Conservation (phyloP, 2,113 vertebrate species). For the Sialia sialis region DNA sequence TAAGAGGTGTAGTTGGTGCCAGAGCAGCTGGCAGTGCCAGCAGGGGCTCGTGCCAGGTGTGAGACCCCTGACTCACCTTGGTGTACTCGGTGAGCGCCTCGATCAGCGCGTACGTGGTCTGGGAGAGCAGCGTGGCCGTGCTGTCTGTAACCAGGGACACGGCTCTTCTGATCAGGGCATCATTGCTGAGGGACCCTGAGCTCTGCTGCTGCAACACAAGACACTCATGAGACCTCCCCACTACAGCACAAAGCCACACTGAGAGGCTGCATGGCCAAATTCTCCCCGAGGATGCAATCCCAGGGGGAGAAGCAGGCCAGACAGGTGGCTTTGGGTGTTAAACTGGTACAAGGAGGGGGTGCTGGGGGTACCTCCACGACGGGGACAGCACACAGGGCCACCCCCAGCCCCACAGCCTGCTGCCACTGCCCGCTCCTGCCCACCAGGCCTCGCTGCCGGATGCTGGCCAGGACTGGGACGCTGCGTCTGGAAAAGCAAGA, state of each 20-base stretch:
- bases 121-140: conserved; percentile 77
- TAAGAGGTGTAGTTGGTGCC: background rate
- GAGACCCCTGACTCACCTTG: conserved; percentile 49
- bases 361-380: conserved; percentile 67
- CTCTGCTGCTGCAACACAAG: conserved; percentile 71
- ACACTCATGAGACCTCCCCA: no score
- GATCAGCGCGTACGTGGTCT: conserved; percentile 75
- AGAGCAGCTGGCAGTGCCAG: background rate
- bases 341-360: background rate
- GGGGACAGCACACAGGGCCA: conserved; percentile 70
- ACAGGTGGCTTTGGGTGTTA: fast-evolving
- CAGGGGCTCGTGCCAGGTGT: fast-evolving
- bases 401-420: conserved; percentile 63
- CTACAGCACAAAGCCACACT: fast-evolving
- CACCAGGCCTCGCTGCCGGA: background rate
- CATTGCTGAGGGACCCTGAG: conserved; percentile 67
- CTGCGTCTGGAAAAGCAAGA: conserved; percentile 18
- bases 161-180: conserved; percentile 73
- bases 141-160: conserved; percentile 79
- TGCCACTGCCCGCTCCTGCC: conserved; percentile 38
- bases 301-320: background rate
- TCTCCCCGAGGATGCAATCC: background rate
- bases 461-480: background rate
- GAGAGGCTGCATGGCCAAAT: fast-evolving
- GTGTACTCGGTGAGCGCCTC: conserved; percentile 80